Conservation (phyloP, 1,140 invertebrate species). For the Brachionus koreanus region DNA sequence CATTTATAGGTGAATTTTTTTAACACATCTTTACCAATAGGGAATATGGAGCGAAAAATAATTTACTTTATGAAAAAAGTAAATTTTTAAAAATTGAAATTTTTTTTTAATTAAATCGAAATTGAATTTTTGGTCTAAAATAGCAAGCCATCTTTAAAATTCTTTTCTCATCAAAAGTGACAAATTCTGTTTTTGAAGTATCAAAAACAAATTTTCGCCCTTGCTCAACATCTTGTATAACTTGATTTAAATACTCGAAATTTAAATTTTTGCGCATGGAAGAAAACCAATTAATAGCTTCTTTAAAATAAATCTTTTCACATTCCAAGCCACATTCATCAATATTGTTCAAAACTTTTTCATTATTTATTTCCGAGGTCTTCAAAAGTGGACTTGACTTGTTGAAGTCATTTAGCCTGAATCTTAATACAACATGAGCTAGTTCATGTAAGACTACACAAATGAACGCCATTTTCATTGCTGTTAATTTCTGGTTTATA, state of each 20-base stretch:
- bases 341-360: not conserved
- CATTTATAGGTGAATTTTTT: too few relatives aligned
- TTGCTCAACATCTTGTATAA: not conserved
- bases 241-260: not conserved
- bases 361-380: not conserved
- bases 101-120: not conserved
- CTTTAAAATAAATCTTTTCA: not conserved
- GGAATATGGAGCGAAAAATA: too few relatives aligned
- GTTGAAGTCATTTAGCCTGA: not conserved
- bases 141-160: slow-evolving; percentile 33
- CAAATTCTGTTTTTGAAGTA: not conserved
- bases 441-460: not conserved
- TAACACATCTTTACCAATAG: too few relatives aligned
- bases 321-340: not conserved
- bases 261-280: not conserved
- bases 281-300: not conserved
- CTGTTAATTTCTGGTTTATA: not conserved
- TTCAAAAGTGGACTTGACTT: not conserved
- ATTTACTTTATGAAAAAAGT: not conserved
- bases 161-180: not conserved
- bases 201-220: not conserved
- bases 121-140: not conserved
- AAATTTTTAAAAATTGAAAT: too few relatives aligned
- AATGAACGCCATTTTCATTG: not conserved
- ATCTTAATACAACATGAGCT: not conserved